Evolutionary conservation across 2,888 invertebrate species (phyloP), one percentile per base, ranked within the genome.

Genomic region (Orthosia gracilis): DNA sequence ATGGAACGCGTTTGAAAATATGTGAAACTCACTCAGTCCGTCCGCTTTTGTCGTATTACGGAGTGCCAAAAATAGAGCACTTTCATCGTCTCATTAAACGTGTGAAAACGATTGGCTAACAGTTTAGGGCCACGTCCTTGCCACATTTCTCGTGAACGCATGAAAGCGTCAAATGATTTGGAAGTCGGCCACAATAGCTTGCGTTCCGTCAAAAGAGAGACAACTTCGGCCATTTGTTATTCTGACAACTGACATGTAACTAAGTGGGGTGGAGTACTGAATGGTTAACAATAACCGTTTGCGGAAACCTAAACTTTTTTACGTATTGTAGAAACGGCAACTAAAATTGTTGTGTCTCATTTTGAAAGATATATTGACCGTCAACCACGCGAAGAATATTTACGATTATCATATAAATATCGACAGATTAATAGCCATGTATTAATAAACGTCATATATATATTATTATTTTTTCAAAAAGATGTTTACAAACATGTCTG

Each of bases 151-250:
- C 49, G 23, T 26, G 67, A 66, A 78, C 67, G 72, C 71, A 78
- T 70, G 77, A 80, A 83, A 80, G 50, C 83, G 76, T 85, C 72
- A 74, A 86, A 85, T 76, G 67, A 77, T 77, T 86, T 85, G 80
- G 82, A 85, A 82, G 75, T 77, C 70, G 68, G 85, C 76, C 83
- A 82, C 73, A 70, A 73, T 62, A 73, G 74, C 63, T 73, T 68
- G 74, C 69, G 71, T 76, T 83, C 69, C 75, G 78, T 86, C 87
- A 85, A 82, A 85, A 72, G 65, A 66, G 69, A 64, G 74, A 80
- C 79, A 80, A 86, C 82, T 86, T 85, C 52, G 78, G 50, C 62
- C 76, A 87, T 87, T 85, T 82, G 73, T 83, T 82, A 83, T 75
- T 75, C 78, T 57, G 80, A 80, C 85, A 86, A 76, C 71, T 69